Base-by-base conservation (phyloP, 2,113 vertebrate species). In the Xenopus borealis region DNA sequence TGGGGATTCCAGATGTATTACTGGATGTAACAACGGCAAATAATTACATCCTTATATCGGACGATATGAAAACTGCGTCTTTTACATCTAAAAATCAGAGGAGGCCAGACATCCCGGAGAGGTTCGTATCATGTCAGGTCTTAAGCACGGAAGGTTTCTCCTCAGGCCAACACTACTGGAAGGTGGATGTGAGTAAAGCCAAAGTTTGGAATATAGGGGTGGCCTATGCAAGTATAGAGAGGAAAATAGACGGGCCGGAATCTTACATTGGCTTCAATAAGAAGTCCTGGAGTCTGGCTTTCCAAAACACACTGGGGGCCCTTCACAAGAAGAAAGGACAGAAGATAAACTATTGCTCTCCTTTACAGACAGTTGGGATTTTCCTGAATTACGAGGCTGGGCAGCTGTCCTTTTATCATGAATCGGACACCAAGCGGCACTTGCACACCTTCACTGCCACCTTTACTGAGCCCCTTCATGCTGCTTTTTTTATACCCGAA, bases 111-210 rank as follows among this genome's bases (percentile, higher is more conserved):
- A 62, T n/a, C 10, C 67, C 66, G 1, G 59, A 76, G 67, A 69
- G 74, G 46, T 76, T 76, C 23, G 55, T 64, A 40, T 63, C 74
- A 12, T 64, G 67, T 45, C 74, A 76, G 40, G 74, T 76, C 4
- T 23, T 76, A 16, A 76, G 67, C 50, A 64, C 6, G 18, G 52
- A 62, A 4, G 44, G 19, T 12, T 64, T 76, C 4, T 45, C 47
- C 12, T 64, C 74, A 12, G 74, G 74, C 5, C 66, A 70, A 11
- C 66, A 70, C 64, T 76, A 76, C 67, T 76, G 67, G 66, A 66
- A 76, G 18, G 74, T 76, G 14, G 74, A 76, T 33, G 74, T 76
- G n/a, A 76, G 67, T 4, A 14, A 64, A 57, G 74, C 74, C 16
- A 46, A 40, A 23, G 40, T 61, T 12, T 76, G 74, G 74, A 76